Evolutionary conservation across 2,113 vertebrate genomes (phyloP), one percentile per base, ranked within the genome.

Genomic region (Calidris pugnax): DNA sequence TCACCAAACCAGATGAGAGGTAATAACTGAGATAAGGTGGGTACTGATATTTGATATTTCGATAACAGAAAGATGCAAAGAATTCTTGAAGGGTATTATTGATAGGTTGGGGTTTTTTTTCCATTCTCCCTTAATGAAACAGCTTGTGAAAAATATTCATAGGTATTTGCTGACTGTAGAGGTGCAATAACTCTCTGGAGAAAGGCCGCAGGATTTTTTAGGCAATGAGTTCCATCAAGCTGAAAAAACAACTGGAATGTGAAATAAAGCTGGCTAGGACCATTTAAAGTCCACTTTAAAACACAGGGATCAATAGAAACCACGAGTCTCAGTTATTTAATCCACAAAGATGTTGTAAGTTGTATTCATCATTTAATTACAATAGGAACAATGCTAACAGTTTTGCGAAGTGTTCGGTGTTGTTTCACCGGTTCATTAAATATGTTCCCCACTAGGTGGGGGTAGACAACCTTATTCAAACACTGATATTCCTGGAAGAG

Each of bases 361-460:
- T 56, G 47, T 33, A 91, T 89, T 89, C 91, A 82, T 97, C 97
- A 86, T 96, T 97, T 87, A 78, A 93, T 77, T 85, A 10, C 41
- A 66, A 41, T 21, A 90, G 87, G 94, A 94, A 20, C 64, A 43
- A 4, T 43, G 4, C 35, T 47, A 39, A 45, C 83, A 27, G 32
- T 10, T 76, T 24, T 64, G 47, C n/a, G 1, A 67, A 45, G 4
- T 5, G 33, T 33, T 5, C 63, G 14, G 21, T 2, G 16, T 10
- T 82, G 24, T 66, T 74, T 30, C 21, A 3, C 32, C 8, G 23
- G 50, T 50, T 5, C 55, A 9, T 79, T 91, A 19, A 45, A 17
- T 1, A 1, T 2, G 10, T 33, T 81, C 60, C 35, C 98, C 98
- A 75, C 98, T 98, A 98, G 98, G 91, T 98, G 98, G 98, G 62